Conservation (phyloP, 2,797 vertebrate genomes). For the Sebastes nivosus region DNA sequence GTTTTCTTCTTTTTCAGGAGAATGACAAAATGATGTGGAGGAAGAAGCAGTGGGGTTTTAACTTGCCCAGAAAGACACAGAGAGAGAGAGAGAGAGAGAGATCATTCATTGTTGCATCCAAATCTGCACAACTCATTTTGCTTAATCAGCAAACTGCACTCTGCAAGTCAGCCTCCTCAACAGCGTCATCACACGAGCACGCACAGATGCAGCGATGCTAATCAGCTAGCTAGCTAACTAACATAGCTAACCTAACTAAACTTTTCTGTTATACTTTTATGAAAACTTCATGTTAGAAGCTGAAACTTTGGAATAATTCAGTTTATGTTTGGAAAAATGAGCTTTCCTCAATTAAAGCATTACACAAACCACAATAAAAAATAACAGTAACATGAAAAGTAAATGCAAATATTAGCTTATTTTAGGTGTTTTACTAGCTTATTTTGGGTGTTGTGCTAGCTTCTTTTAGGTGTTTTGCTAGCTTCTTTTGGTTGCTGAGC, state of each 20-base stretch:
- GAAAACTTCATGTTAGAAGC: not conserved
- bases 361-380: not conserved
- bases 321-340: not conserved
- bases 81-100: not conserved
- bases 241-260: not conserved
- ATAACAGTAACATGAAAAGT: not conserved
- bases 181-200: constrained; percentile 21
- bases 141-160: constrained; percentile 77
- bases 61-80: not conserved
- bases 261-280: not conserved
- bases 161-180: constrained; percentile 39
- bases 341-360: not conserved
- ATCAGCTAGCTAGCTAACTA: not conserved
- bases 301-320: not conserved
- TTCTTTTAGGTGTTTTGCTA: no score
- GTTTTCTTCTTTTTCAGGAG: not conserved
- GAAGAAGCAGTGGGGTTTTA: not conserved
- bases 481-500: no score
- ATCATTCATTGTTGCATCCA: constrained; percentile 19
- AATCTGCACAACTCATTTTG: constrained; percentile 31
- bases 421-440: no score
- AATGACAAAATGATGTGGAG: not conserved
- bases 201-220: not conserved
- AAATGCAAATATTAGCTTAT: not conserved
- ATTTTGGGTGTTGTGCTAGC: no score